Base-by-base conservation (phyloP, 1,140 invertebrate genomes). In the Drosophila pseudoananassae region DNA sequence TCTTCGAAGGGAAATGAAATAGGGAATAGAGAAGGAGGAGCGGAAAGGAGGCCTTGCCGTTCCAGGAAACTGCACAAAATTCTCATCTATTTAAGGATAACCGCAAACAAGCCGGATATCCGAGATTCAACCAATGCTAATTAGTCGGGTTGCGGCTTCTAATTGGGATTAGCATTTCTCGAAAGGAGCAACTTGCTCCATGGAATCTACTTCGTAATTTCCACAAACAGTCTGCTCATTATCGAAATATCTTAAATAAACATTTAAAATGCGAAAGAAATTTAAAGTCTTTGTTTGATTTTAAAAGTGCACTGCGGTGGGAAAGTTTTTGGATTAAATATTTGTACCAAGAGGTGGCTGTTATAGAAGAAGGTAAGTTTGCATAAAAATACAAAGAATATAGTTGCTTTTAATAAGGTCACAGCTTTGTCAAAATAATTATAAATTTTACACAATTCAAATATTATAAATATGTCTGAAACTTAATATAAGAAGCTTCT, bases 81-180 rank as follows among this genome's bases (percentile, higher is more conserved):
- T 31, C 50, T 29, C 63, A 51, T 53, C 61, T 40, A 38, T 40
- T 46, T 66, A 20, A 8, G 40, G 8, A 27, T 14, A 57, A 31
- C 60, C 54, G 31, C 53, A 64, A 58, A 47, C 43, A 49, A 64
- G 53, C 15, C 43, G 66, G 51, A 69, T 38, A 70, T 69, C 66
- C 51, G 64, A 69, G 66, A 56, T 40, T 56, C 51, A 8, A 20
- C 40, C 63, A 49, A 49, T 70, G 66, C 64, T 69, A 70, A 70
- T 70, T 70, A 70, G 66, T 69, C 25, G 40, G 63, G 25, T 15
- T 49, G 64, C 31, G 43, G 63, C 31, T 31, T 69, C 64, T 69
- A 69, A 69, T 69, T 69, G 66, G 63, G 63, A 69, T 69, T 68
- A 69, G 31, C n/a, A 68, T 29, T 12, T 36, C 33, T 31, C 27